Conservation (phyloP, 2,888 invertebrate genomes). For the Ecliptopera silaceata region DNA sequence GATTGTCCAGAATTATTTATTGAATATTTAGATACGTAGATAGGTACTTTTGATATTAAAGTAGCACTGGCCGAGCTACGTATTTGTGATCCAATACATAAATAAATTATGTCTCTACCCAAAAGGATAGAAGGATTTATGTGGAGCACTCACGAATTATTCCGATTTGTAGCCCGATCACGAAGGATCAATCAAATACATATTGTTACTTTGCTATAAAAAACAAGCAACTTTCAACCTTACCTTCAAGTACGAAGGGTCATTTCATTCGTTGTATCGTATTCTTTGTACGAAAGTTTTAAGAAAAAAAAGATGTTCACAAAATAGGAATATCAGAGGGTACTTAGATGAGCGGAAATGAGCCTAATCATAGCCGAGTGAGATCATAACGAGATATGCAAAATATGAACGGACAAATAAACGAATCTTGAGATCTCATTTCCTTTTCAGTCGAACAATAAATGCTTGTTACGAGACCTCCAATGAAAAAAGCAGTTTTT, state of each 20-base stretch:
- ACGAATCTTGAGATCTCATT: conserved; percentile 44
- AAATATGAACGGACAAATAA: conserved; percentile 51
- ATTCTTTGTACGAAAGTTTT: conserved; percentile 14
- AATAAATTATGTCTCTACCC: conserved; percentile 26
- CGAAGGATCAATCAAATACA: conserved; percentile 39
- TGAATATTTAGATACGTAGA: neutral
- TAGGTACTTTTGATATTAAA: no score
- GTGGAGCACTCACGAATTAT: conserved; percentile 33
- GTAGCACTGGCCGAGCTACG: neutral
- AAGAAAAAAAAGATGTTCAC: conserved; percentile 14
- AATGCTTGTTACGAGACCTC: conserved; percentile 69
- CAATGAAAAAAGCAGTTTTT: conserved; percentile 57
- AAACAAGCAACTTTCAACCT: conserved; percentile 25
- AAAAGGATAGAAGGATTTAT: conserved; percentile 32
- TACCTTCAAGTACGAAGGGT: conserved; percentile 18
- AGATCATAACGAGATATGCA: conserved; percentile 40
- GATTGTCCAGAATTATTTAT: no score
- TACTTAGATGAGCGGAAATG: conserved; percentile 26
- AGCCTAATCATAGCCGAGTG: conserved; percentile 29
- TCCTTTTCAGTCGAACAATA: conserved; percentile 55
- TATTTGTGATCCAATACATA: neutral
- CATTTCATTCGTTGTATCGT: conserved; percentile 9
- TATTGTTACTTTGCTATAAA: conserved; percentile 34
- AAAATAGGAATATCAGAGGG: conserved; percentile 21
- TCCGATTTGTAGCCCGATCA: conserved; percentile 38